A percentile compares a stretch with the other conserved stretches of the same genome.
These are phyloP conservation scores for Atractosteus spatula DNA, from an alignment of 2,113 vertebrate genomes.

Conservation along the genomic window DNA sequence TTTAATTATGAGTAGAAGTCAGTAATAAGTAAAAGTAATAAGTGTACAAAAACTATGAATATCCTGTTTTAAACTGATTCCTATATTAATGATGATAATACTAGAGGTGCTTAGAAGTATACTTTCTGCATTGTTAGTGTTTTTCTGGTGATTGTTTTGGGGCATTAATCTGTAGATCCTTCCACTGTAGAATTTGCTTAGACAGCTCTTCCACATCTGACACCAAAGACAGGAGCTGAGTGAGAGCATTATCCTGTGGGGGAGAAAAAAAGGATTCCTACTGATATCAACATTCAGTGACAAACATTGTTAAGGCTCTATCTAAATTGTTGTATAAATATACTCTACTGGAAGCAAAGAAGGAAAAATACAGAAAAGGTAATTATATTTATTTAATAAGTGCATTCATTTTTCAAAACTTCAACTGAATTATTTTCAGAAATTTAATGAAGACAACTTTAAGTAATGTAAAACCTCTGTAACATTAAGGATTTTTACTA, in stretches of 20 bases:
- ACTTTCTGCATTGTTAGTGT: too few species aligned
- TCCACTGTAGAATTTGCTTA: constrained; percentile 72
- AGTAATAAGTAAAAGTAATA: too few species aligned
- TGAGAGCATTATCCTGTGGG: constrained; percentile 65
- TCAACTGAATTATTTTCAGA: too few species aligned
- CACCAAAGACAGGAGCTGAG: constrained; percentile 62
- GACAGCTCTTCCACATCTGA: constrained; percentile 68
- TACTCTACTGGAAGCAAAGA: background rate
- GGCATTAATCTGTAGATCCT: constrained; percentile 41
- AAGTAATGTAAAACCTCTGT: too few species aligned
- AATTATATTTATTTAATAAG: background rate
- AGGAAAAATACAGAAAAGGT: background rate
- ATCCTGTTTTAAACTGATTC: too few species aligned
- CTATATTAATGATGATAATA: too few species aligned
- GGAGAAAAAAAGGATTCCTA: background rate
- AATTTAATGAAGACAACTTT: too few species aligned
- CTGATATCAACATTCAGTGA: background rate
- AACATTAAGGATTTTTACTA: too few species aligned
- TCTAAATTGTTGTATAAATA: background rate
- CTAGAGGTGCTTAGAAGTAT: too few species aligned
- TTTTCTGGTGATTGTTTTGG: background rate
- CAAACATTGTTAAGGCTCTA: background rate
- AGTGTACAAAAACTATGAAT: too few species aligned
- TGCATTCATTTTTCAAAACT: background rate
- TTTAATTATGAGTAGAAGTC: too few species aligned